Conservation (phyloP, 1,140 invertebrate species). For the Zaprionus inermis region DNA sequence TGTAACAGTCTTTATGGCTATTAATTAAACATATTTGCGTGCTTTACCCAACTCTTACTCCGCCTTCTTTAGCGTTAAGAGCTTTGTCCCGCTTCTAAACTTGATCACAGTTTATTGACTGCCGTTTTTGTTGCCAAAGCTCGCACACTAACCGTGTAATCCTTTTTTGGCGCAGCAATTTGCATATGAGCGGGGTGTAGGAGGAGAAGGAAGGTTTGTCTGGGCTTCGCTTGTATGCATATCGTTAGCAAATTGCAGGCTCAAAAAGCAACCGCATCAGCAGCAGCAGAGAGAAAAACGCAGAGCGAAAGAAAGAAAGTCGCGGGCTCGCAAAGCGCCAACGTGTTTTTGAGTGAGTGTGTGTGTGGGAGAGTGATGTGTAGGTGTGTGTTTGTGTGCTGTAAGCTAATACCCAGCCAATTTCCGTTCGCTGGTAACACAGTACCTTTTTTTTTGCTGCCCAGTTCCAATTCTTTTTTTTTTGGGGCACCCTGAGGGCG, state of each 20-base stretch:
- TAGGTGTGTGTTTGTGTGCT: conserved; percentile 16
- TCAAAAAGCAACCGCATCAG: conserved; percentile 43
- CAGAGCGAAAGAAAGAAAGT: conserved; percentile 12
- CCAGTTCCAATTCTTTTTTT: conserved; percentile 24
- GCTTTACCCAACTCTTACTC: neutral
- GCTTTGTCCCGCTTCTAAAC: conserved; percentile 7
- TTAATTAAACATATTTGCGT: conserved; percentile 75
- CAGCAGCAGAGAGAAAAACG: conserved; percentile 19
- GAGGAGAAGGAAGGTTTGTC: neutral
- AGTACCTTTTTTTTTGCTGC: conserved; percentile 6
- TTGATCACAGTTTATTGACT: conserved; percentile 73
- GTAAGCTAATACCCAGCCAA: conserved; percentile 80
- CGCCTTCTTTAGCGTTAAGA: no score
- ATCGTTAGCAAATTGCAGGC: conserved; percentile 82
- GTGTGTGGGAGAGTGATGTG: conserved; percentile 27
- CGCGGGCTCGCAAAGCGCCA: neutral
- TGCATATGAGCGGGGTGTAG: conserved; percentile 32
- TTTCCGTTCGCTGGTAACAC: conserved; percentile 65
- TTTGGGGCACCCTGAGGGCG: conserved; percentile 30
- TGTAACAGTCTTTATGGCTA: conserved; percentile 46
- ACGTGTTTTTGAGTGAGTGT: neutral
- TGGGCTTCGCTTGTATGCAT: conserved; percentile 70
- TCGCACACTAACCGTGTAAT: conserved; percentile 43
- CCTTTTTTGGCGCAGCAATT: conserved; percentile 44
- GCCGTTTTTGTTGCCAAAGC: conserved; percentile 5